phyloP scores from a whole-genome alignment of 2,797 vertebrate species.

The Pteronotus mesoamericanus region DNA sequence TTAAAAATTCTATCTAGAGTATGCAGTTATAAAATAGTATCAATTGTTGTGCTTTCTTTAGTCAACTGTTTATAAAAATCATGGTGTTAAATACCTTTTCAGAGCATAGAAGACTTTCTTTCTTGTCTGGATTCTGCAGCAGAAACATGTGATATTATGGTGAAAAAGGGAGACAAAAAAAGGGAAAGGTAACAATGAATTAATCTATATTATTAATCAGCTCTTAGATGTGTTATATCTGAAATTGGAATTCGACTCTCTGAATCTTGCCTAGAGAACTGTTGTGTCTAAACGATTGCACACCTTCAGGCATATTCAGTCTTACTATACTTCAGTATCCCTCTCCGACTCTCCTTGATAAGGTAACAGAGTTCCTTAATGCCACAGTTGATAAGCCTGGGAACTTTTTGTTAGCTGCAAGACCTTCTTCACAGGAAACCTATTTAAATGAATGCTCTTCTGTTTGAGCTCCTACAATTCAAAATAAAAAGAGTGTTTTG shows the following conservation, averaged over 20 bases:
- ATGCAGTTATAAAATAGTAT: background rate
- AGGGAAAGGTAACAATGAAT: slow-evolving; percentile 89
- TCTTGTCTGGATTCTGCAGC: slow-evolving; percentile 87
- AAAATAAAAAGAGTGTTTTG: background rate
- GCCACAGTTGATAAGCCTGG: background rate
- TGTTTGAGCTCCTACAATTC: background rate
- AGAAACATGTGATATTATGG: slow-evolving; percentile 92
- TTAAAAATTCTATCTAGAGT: background rate
- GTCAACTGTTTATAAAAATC: background rate
- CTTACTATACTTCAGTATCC: background rate
- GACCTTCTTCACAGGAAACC: background rate
- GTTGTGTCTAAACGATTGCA: background rate
- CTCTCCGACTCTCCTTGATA: background rate
- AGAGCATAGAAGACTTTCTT: slow-evolving; percentile 94
- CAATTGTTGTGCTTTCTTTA: background rate
- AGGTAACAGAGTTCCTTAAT: background rate
- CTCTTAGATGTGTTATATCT: background rate
- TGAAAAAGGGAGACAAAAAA: slow-evolving; percentile 97
- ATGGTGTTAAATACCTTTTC: slow-evolving; percentile 57
- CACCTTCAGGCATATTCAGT: background rate
- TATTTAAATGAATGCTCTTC: background rate
- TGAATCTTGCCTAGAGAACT: background rate
- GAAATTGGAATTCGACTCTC: background rate
- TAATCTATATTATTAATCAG: background rate
- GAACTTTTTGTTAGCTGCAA: background rate